These are phyloP conservation scores for Ardeotis arabs DNA, from an alignment of 2,113 vertebrate genomes.

Conservation along the genomic window DNA sequence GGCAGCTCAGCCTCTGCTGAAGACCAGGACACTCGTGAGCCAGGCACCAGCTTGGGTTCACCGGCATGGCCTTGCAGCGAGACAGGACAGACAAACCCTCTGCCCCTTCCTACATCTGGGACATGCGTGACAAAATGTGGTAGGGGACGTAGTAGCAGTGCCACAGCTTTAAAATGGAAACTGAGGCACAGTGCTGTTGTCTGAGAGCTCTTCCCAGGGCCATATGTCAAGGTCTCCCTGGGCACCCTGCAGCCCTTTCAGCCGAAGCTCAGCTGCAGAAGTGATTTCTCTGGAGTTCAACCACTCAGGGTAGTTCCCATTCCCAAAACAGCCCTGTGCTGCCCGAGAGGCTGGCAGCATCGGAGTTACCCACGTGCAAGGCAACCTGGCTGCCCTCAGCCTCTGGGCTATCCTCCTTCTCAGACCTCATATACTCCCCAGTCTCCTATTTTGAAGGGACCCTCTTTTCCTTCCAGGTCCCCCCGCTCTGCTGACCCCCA, in stretches of 20 bases:
- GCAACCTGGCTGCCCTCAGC: background rate
- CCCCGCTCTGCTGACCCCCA: background rate
- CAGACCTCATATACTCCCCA: background rate
- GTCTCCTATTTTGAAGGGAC: background rate
- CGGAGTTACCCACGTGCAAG: background rate
- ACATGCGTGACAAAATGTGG: fast-evolving
- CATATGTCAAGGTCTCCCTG: background rate
- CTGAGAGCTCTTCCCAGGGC: background rate
- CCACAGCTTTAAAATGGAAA: background rate
- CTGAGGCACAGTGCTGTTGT: background rate
- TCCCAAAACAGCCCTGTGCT: background rate
- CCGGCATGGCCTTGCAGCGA: background rate
- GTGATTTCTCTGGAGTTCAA: background rate
- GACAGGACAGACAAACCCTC: background rate
- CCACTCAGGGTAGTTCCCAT: background rate
- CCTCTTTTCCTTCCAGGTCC: background rate
- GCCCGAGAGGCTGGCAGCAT: background rate
- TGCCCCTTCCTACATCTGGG: background rate
- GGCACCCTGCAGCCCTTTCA: background rate
- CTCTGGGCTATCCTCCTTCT: background rate
- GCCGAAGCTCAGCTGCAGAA: background rate
- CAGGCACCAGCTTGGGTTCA: background rate
- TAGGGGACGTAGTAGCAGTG: background rate
- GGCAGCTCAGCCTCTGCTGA: background rate
- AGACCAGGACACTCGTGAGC: background rate